A percentile compares a stretch with the other conserved stretches of the same genome.
These are phyloP conservation scores for Sandelia bainsii DNA, from an alignment of 2,797 vertebrate genomes.

Conservation along the genomic window DNA sequence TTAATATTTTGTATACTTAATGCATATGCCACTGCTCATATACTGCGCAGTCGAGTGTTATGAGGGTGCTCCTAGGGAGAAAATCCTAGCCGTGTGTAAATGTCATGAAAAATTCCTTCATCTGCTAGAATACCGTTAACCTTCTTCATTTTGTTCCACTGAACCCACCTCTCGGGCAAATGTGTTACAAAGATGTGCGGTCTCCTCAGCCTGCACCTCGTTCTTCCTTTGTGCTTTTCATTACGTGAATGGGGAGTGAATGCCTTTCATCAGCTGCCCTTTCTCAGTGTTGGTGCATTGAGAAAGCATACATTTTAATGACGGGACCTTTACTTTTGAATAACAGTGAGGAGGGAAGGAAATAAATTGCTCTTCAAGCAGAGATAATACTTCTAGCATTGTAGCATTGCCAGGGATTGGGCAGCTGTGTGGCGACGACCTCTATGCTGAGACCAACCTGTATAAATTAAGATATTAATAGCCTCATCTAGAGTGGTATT, in stretches of 20 bases:
- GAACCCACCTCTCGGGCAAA: slow-evolving; percentile 81
- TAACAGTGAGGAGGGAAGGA: slow-evolving; percentile 73
- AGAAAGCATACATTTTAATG: slow-evolving; percentile 98
- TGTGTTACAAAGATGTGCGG: slow-evolving; percentile 74
- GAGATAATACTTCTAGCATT: slow-evolving; percentile 95
- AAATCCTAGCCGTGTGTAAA: slow-evolving; percentile 78
- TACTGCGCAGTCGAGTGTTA: slow-evolving; percentile 59
- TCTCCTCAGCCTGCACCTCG: slow-evolving; percentile 31
- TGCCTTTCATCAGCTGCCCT: slow-evolving; percentile 86
- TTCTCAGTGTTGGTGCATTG: slow-evolving; percentile 85
- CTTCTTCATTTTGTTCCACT: slow-evolving; percentile 85
- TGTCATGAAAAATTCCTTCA: slow-evolving; percentile 84
- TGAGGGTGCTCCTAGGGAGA: slow-evolving; percentile 68
- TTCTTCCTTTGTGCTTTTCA: slow-evolving; percentile 76
- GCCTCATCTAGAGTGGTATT: slow-evolving; percentile 81
- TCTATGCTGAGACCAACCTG: slow-evolving; percentile 75
- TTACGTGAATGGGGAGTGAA: slow-evolving; percentile 89
- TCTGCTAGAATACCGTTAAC: slow-evolving; percentile 81
- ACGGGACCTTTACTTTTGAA: slow-evolving; percentile 92
- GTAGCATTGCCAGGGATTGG: slow-evolving; percentile 90
- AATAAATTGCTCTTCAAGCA: slow-evolving; percentile 95
- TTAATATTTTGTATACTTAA: slow-evolving; percentile 73
- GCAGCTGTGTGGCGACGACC: slow-evolving; percentile 78
- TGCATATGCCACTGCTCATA: slow-evolving; percentile 65
- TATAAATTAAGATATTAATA: slow-evolving; percentile 89